Conservation (phyloP, 2,797 vertebrate genomes). For the Falco naumanni region DNA sequence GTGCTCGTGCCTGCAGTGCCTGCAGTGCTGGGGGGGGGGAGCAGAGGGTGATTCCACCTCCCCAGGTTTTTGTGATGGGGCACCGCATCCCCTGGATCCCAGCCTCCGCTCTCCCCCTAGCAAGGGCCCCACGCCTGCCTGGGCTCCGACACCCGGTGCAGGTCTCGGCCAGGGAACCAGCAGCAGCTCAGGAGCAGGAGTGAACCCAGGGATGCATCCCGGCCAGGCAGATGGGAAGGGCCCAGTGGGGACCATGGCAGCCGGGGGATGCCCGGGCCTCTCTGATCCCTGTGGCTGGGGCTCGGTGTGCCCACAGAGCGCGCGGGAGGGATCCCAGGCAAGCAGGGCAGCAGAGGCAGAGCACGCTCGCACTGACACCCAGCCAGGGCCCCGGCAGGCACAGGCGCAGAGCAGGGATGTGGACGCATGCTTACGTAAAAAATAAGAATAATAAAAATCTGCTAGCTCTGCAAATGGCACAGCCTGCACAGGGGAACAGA, state of each 20-base stretch:
- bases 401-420: background rate
- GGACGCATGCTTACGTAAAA: background rate
- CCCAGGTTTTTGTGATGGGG: background rate
- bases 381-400: fast-evolving
- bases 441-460: background rate
- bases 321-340: fast-evolving
- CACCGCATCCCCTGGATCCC: background rate
- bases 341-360: background rate
- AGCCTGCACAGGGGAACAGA: fast-evolving
- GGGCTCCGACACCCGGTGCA: background rate
- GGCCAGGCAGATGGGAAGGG: background rate
- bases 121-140: background rate
- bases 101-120: background rate
- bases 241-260: fast-evolving
- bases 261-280: background rate
- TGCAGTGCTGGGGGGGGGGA: background rate
- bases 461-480: background rate
- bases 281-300: background rate
- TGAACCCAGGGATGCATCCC: background rate
- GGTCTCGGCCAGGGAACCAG: background rate
- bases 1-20: fast-evolving
- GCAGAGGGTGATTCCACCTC: background rate
- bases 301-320: fast-evolving
- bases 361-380: background rate
- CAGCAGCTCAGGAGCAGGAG: background rate